phyloP scores from a whole-genome alignment of 2,797 vertebrate genomes.

The Psittacula derbiana region DNA sequence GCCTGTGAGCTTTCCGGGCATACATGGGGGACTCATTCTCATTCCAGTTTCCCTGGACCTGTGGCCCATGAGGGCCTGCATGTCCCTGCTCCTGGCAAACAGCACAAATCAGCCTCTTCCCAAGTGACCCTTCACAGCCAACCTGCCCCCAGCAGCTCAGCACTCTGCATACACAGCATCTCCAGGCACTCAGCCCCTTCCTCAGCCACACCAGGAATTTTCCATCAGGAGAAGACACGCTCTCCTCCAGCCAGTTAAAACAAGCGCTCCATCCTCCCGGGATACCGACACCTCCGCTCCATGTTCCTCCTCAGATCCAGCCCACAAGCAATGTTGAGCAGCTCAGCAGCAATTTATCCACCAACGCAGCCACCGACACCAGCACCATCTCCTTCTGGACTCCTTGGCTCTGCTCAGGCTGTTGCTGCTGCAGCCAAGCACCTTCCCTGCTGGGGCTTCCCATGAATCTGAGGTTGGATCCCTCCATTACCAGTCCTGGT shows the following conservation, averaged over 20 bases:
- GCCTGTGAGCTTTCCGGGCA: background rate
- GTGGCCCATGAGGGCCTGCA: rapidly evolving
- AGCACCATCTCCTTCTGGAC: background rate
- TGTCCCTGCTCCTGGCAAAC: background rate
- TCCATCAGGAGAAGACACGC: background rate
- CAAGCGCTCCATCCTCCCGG: background rate
- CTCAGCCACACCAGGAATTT: background rate
- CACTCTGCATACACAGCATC: background rate
- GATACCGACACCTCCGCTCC: background rate
- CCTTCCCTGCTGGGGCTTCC: background rate
- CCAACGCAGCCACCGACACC: background rate
- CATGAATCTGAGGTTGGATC: background rate
- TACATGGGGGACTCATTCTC: background rate
- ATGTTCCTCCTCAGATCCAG: background rate
- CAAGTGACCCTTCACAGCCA: rapidly evolving
- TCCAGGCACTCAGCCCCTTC: background rate
- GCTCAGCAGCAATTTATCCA: background rate
- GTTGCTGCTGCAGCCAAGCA: background rate
- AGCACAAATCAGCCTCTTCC: background rate
- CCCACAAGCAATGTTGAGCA: background rate
- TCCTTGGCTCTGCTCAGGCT: rapidly evolving
- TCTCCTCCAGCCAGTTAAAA: background rate
- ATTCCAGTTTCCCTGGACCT: background rate
- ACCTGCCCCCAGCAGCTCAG: background rate
- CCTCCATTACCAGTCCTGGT: background rate